These are phyloP conservation scores for Antrozous pallidus DNA, from an alignment of 2,797 vertebrate genomes.

Conservation along the genomic window DNA sequence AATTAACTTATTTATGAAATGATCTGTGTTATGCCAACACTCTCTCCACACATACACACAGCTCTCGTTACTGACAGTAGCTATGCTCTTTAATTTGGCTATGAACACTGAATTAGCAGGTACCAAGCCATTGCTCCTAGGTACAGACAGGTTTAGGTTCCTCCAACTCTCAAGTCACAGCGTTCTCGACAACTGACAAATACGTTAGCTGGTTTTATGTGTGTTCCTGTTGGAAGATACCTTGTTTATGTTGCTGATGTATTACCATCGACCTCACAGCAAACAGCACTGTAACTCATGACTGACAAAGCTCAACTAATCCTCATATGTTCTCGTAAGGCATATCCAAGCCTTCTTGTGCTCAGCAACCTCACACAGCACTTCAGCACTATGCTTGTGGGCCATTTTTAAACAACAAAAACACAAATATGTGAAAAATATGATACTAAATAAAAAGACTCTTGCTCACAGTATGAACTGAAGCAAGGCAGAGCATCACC, in stretches of 20 bases:
- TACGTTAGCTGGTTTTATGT: not conserved
- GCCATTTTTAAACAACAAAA: not conserved
- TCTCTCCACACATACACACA: not conserved
- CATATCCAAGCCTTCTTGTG: not conserved
- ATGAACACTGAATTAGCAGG: not conserved
- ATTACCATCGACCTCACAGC: not conserved
- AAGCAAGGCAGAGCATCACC: not conserved
- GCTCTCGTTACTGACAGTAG: not conserved
- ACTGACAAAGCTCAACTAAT: not conserved
- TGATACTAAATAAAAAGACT: not conserved
- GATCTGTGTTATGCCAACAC: not conserved
- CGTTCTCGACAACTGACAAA: not conserved
- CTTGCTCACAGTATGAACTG: not conserved
- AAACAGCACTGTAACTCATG: not conserved
- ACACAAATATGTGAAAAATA: not conserved
- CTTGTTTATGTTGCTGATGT: not conserved
- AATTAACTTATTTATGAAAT: not conserved
- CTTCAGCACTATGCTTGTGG: not conserved
- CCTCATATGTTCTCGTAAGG: not conserved
- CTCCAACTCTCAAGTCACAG: not conserved
- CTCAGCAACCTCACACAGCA: not conserved
- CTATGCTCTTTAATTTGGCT: accelerated
- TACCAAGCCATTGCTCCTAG: not conserved
- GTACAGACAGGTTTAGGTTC: too few species aligned
- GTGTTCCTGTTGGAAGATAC: not conserved